phyloP scores from a whole-genome alignment of 2,113 vertebrate genomes.

The Mustela lutreola region DNA sequence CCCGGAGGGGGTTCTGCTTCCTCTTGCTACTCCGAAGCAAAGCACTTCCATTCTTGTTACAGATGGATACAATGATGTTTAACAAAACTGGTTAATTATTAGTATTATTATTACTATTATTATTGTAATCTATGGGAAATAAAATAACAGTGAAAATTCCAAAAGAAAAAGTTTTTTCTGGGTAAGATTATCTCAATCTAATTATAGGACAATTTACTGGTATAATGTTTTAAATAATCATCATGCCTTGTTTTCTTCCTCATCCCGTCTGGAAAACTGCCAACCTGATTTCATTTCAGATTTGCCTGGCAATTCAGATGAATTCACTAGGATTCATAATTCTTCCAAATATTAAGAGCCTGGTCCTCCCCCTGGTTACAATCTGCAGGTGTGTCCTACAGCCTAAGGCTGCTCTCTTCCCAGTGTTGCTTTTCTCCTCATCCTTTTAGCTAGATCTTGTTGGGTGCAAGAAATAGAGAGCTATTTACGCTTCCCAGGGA shows the following conservation, averaged over 20 bases:
- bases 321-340: neutral
- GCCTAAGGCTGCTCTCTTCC: neutral
- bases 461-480: neutral
- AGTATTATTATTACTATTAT: neutral
- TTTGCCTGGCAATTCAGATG: neutral
- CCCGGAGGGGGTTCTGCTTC: neutral
- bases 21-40: neutral
- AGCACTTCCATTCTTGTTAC: neutral
- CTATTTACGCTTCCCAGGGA: neutral
- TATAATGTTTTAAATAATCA: neutral
- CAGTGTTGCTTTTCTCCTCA: neutral
- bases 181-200: neutral
- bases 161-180: neutral
- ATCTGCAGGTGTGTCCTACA: neutral
- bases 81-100: neutral
- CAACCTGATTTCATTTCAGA: neutral
- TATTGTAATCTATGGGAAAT: neutral
- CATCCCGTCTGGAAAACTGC: neutral
- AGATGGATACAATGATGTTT: neutral
- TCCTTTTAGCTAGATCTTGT: neutral
- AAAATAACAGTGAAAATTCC: neutral
- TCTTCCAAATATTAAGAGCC: neutral
- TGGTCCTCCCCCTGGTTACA: neutral
- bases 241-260: neutral
- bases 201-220: neutral